Evolutionary conservation across 2,113 vertebrate species (phyloP), one percentile per base, ranked within the genome.

Genomic region (Balaenoptera acutorostrata): DNA sequence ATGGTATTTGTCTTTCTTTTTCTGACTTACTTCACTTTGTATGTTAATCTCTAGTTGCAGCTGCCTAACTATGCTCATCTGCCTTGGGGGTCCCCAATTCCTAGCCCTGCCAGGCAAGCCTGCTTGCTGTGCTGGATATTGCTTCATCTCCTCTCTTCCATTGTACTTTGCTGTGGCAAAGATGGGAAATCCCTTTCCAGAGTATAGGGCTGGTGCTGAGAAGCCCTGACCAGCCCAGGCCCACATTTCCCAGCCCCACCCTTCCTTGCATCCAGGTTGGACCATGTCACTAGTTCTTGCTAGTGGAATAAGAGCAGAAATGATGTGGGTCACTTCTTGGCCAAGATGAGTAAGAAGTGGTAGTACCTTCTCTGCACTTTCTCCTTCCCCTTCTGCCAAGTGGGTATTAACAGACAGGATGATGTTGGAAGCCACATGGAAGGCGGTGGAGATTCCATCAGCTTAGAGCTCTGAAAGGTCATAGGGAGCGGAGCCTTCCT

Each of bases 121-220:
- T 75, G 49, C 52, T 46, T 3, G 2, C 49, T 33, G 11, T 31
- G 49, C 7, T 5, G 14, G 1, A 21, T 5, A 0, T 14, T 12
- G 78, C 23, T 23, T 31, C 12, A 8, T 49, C 59, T 81, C 7
- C 63, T 49, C 25, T 69, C 41, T 78, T 20, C 6, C 27, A 5
- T 14, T 46, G 25, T 23, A 44, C n/a, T 80, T 49, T n/a, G 66
- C 63, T 92, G 8, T 63, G 63, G 68, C 46, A 68, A 59, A 95
- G 72, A 81, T 39, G 71, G n/a, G 21, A n/a, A 21, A 25, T 75
- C n/a, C 20, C 14, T 81, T 39, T 78, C 46, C 39, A 18, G 3
- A 6, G 23, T 6, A 12, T 7, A 27, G 68, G 31, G 23, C 23
- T 88, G 11, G 39, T 21, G 13, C 81, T 83, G 66, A 63, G 52